These are phyloP conservation scores for Rhinella marina DNA, from an alignment of 2,797 vertebrate species.

Conservation along the genomic window DNA sequence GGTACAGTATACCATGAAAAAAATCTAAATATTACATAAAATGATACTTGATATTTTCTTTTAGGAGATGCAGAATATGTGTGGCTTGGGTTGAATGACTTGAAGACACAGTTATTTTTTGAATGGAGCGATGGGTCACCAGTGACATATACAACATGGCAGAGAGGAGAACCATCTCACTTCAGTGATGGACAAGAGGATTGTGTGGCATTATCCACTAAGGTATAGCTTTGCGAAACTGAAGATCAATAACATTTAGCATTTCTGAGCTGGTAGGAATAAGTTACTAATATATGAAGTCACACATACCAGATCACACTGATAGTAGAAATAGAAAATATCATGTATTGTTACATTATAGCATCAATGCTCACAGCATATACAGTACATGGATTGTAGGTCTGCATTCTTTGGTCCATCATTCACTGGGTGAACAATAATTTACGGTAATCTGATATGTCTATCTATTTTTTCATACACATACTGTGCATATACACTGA, in stretches of 20 bases:
- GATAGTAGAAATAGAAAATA: no score
- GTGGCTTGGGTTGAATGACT: conserved; percentile 94
- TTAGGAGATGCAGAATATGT: conserved; percentile 78
- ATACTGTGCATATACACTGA: no score
- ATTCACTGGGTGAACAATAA: no score
- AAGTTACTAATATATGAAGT: no score
- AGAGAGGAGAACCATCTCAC: conserved; percentile 88
- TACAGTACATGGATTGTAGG: no score
- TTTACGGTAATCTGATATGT: no score
- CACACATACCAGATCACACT: no score
- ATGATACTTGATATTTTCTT: not conserved
- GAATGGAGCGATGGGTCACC: conserved; percentile 90
- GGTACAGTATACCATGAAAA: no score
- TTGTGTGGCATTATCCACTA: conserved; percentile 89
- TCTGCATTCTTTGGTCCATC: no score
- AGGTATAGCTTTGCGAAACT: conserved; percentile 72
- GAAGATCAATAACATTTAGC: not conserved
- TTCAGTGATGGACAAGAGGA: conserved; percentile 85
- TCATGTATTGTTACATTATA: no score
- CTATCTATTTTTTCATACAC: no score
- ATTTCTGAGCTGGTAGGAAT: not conserved
- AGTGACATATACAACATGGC: conserved; percentile 89
- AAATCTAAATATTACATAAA: not conserved
- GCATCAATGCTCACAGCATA: no score
- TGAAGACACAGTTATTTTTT: conserved; percentile 87